Base-by-base conservation (phyloP, 2,888 invertebrate genomes). In the Rosalia funebris region DNA sequence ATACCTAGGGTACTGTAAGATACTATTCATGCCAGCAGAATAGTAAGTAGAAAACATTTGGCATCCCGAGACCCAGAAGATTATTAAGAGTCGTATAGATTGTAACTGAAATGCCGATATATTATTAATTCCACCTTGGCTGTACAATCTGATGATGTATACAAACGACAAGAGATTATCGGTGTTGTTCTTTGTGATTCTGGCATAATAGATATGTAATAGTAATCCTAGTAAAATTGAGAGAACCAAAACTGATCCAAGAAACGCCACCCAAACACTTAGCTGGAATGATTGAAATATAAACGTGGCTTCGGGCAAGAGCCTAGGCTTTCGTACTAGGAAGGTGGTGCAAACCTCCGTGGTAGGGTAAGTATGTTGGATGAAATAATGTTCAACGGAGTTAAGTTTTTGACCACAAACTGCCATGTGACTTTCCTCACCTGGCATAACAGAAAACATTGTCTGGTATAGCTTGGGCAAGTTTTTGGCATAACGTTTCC, bases 201-300 rank as follows among this genome's bases (percentile, higher is more conserved):
- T 3, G 3, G 25, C 3, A 25, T 25, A 5, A 7, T 25, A 25
- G 25, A 25, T 5, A 7, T 25, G 25, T 7, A 25, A 25, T 25
- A 25, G 25, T 3, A 25, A 3, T 7, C 25, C 25, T 25, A 25
- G 25, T 3, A 25, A 7, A 25, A 25, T 3, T 25, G 25, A 25
- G 25, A 25, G 7, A 3, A 25, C 25, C 4, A 25, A 5, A 7
- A 25, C 7, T 7, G 7, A 3, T 7, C 3, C 25, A 7, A 25
- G 7, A 25, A 7, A 25, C 3, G 7, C 4, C 3, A 7, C 3
- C 39, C 39, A 41, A 15, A 41, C 15, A 10, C 5, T 41, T 5
- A 41, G 16, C 39, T 41, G 39, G 39, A 41, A 41, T 5, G 39
- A 15, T 12, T 41, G 39, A 10, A 41, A 41, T 15, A 41, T 16